phyloP scores from a whole-genome alignment of 2,888 invertebrate species.

The Acrocyrtus sp. region DNA sequence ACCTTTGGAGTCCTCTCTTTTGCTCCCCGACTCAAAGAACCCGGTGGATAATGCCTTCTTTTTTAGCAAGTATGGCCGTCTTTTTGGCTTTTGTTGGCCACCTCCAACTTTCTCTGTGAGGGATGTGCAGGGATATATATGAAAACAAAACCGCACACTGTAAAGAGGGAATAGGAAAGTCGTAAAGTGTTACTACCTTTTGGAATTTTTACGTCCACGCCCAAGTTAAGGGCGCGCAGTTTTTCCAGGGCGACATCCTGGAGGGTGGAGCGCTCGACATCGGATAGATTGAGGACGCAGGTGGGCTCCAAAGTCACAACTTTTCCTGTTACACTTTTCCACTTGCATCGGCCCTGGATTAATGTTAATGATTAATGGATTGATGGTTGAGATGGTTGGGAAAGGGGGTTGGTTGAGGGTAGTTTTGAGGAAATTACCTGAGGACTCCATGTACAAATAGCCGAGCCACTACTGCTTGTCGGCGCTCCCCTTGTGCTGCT shows the following conservation, averaged over 20 bases:
- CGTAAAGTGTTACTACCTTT: conserved; percentile 76
- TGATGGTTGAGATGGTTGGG: too few relatives aligned
- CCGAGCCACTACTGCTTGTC: conserved; percentile 65
- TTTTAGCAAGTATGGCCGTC: conserved; percentile 83
- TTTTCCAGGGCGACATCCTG: conserved; percentile 88
- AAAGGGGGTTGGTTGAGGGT: too few relatives aligned
- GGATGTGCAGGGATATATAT: too few relatives aligned
- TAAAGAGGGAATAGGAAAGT: neutral
- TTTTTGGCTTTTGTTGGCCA: conserved; percentile 77
- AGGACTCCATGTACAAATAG: conserved; percentile 82
- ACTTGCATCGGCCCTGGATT: conserved; percentile 69
- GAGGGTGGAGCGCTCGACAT: conserved; percentile 81
- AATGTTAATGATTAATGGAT: too few relatives aligned
- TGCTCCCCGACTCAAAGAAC: conserved; percentile 76
- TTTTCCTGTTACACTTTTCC: conserved; percentile 78
- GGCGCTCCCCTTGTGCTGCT: conserved; percentile 74
- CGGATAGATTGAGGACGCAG: conserved; percentile 78
- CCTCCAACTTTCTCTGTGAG: conserved; percentile 63
- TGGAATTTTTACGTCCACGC: conserved; percentile 81
- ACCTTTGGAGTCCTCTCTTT: conserved; percentile 61
- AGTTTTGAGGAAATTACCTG: too few relatives aligned
- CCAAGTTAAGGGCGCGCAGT: conserved; percentile 86
- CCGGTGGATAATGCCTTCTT: conserved; percentile 89
- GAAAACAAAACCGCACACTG: neutral
- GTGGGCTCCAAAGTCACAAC: conserved; percentile 78